phyloP scores from a whole-genome alignment of 1,140 invertebrate genomes.

The Caenorhabditis tropicalis region DNA sequence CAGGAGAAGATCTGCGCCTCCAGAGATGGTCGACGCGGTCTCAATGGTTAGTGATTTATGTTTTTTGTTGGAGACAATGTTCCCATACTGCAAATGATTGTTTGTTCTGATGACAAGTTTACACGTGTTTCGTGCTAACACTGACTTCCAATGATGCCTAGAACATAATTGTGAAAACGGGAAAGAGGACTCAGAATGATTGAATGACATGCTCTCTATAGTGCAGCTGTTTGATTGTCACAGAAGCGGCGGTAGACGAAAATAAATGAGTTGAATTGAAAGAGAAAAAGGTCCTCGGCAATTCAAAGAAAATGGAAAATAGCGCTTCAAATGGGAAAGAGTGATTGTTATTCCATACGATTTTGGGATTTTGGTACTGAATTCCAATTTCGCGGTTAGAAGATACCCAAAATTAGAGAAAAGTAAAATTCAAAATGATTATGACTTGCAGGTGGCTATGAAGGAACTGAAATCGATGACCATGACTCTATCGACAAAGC shows the following conservation, averaged over 20 bases:
- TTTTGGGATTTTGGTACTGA: not conserved
- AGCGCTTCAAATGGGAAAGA: conserved; percentile 22
- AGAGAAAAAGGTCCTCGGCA: conserved; percentile 17
- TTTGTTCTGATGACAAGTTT: not conserved
- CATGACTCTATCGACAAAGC: conserved; percentile 19
- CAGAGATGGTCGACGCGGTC: conserved; percentile 62
- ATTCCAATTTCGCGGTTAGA: not conserved
- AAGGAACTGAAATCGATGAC: not conserved
- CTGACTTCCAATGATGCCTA: not conserved
- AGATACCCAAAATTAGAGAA: no score
- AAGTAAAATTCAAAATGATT: no score
- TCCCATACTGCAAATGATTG: not conserved
- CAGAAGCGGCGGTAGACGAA: conserved; percentile 38
- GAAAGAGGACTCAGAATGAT: conserved; percentile 1
- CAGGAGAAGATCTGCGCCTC: conserved; percentile 70
- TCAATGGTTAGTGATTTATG: conserved; percentile 44
- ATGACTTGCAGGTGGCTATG: not conserved
- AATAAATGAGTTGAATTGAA: conserved; percentile 43
- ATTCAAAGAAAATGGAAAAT: conserved; percentile 3
- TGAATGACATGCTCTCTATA: conserved; percentile 34
- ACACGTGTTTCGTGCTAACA: not conserved
- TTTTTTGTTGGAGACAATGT: not conserved
- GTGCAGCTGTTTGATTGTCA: conserved; percentile 18
- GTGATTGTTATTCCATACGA: not conserved
- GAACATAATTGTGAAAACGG: not conserved